Base-by-base conservation (phyloP, 2,113 vertebrate species). In the Catagonus wagneri region DNA sequence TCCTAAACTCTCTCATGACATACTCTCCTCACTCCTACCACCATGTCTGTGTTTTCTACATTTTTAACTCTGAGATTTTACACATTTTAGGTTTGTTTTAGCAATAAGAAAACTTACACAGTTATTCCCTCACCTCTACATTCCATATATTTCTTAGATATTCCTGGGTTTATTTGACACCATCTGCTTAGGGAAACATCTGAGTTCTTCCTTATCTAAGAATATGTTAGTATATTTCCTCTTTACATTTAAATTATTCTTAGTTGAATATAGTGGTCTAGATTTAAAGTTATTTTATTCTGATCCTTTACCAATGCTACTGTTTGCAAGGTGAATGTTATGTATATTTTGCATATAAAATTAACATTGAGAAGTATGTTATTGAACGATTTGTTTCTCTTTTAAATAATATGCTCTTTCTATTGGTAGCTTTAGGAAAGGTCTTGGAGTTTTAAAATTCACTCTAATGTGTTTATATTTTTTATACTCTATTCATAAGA, bases 401-500 rank as follows among this genome's bases (percentile, higher is more conserved):
- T 61, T 56, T 15, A 75, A 85, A 75, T 75, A 90, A 83, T 72
- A 11, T 66, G 4, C 22, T 72, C 7, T 66, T 74, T 93, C 14
- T 66, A 10, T 36, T 78, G 25, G 23, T 23, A 36, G 1, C 2
- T 78, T 83, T 65, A 76, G 80, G 32, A 93, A 83, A 60, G 5
- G 13, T 36, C 27, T 84, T 50, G 27, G 58, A 60, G 12, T 74
- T 91, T 95, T 95, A 83, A 74, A 74, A 68, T 86, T 93, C n/a
- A 71, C 14, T 88, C 19, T 87, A 78, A 39, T 78, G n/a, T 12
- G 0, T 79, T 61, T 58, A 1, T 68, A 22, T 44, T 32, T 52
- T 89, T 52, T 83, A 44, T 44, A 8, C 44, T 44, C 8, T 44
- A 44, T 44, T 44, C 44, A 44, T 44, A 44, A 44, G 44, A 44